phyloP scores from a whole-genome alignment of 2,797 vertebrate genomes.

The Lagodon rhomboides region DNA sequence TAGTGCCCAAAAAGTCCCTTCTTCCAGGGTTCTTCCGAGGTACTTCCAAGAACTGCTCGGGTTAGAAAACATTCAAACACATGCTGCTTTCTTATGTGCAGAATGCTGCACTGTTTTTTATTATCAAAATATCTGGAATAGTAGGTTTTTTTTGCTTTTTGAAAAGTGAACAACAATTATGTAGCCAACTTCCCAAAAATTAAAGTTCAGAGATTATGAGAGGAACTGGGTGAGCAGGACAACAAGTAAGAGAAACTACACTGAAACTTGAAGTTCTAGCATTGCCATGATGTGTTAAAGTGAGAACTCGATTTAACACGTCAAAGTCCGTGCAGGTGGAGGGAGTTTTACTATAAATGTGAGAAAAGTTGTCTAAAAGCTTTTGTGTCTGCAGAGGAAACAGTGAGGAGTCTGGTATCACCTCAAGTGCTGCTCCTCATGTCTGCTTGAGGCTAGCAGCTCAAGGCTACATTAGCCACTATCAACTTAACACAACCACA shows the following conservation, averaged over 20 bases:
- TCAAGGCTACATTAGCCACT: neutral
- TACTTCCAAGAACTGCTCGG: neutral
- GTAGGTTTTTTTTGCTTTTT: neutral
- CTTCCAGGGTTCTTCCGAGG: neutral
- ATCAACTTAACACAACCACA: neutral
- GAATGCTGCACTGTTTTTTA: neutral
- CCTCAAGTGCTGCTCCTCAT: neutral
- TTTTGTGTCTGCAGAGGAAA: neutral
- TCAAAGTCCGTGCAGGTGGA: neutral
- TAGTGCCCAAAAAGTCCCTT: neutral
- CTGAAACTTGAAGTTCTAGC: neutral
- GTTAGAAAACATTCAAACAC: slow-evolving; percentile 15
- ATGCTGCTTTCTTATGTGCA: slow-evolving; percentile 6
- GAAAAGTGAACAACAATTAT: neutral
- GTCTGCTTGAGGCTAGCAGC: neutral
- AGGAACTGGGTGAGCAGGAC: neutral
- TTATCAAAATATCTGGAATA: slow-evolving; percentile 1
- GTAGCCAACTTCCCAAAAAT: slow-evolving; percentile 17
- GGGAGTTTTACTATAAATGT: neutral
- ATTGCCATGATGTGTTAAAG: neutral
- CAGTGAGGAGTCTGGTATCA: neutral
- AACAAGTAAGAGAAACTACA: slow-evolving; percentile 5
- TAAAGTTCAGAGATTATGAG: neutral
- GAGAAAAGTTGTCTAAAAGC: neutral
- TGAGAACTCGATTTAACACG: no score